Evolutionary conservation across 1,140 invertebrate species (phyloP).

Genomic region (Philotrypesis tridentata): DNA sequence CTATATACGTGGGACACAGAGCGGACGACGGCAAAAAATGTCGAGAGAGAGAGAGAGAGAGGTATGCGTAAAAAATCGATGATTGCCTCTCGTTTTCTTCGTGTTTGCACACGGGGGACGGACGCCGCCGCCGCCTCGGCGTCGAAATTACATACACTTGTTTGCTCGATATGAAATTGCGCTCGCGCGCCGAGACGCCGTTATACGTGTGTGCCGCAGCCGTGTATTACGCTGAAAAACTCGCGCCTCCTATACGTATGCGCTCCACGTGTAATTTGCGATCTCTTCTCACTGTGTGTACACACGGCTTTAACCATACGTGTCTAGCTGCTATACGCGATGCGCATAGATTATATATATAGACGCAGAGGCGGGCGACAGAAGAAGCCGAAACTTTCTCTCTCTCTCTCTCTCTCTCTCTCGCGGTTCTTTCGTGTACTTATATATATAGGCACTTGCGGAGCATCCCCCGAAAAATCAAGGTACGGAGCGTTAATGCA

Average conservation of each 20-base stretch:
- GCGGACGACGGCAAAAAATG: no score
- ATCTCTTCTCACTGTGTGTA: no score
- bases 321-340: no score
- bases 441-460: no score
- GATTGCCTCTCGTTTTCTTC: not conserved
- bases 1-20: no score
- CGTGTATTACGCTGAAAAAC: not conserved
- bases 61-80: not conserved
- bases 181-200: no score
- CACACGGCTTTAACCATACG: not conserved
- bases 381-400: not conserved
- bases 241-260: no score
- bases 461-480: not conserved
- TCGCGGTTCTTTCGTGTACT: no score
- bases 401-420: no score
- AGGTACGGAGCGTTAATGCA: not conserved
- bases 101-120: no score
- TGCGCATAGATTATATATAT: not conserved
- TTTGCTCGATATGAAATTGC: not conserved
- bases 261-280: not conserved
- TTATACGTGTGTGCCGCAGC: no score
- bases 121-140: no score
- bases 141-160: not conserved
- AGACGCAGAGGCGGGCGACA: not conserved
- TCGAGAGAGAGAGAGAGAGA: not conserved